Evolutionary conservation across 1,140 invertebrate species (phyloP).

Genomic region (Protaetia brevitarsis): DNA sequence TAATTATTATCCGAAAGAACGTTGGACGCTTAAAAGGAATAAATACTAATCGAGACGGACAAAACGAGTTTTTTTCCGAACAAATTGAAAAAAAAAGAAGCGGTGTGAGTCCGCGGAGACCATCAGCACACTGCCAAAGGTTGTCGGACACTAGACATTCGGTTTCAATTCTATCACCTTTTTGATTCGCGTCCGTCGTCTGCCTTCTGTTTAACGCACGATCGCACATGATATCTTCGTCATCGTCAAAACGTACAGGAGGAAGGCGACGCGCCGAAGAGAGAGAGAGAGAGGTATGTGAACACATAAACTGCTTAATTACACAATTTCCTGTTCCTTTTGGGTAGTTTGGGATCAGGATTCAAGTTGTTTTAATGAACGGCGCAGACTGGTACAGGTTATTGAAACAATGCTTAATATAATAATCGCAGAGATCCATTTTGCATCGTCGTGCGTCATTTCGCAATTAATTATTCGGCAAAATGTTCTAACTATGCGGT

Average conservation of each 20-base stretch:
- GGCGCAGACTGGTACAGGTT: neutral
- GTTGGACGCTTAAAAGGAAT: neutral
- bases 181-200: neutral
- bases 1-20: neutral
- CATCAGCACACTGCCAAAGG: neutral
- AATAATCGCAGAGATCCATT: conserved; percentile 5
- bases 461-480: neutral
- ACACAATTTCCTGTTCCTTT: conserved; percentile 6
- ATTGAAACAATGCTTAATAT: conserved; percentile 6
- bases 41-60: neutral
- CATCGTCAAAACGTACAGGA: neutral
- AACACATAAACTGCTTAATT: conserved; percentile 1
- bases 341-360: neutral
- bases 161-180: conserved; percentile 6
- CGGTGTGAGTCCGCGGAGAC: neutral
- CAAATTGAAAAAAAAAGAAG: neutral
- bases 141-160: neutral
- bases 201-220: neutral
- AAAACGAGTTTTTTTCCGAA: neutral
- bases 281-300: neutral
- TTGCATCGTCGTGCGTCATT: neutral
- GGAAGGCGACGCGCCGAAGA: neutral
- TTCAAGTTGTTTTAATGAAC: neutral
- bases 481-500: neutral
- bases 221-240: conserved; percentile 6